phyloP scores from a whole-genome alignment of 2,888 invertebrate species.

The Leuctra nigra region DNA sequence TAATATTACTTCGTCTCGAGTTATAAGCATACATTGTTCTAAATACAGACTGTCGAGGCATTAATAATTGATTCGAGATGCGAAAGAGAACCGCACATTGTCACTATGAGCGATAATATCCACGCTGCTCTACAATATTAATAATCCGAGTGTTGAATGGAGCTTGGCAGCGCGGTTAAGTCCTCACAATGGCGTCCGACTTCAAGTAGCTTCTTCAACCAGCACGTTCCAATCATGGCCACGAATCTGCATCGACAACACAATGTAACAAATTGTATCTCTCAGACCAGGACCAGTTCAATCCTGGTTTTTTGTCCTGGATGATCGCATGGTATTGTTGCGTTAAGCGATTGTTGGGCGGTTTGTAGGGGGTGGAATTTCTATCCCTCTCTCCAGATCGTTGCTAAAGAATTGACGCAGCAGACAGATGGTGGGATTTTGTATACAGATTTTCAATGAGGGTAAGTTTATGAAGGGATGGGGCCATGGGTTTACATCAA shows the following conservation, averaged over 20 bases:
- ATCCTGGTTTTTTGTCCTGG: not conserved
- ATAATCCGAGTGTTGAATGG: too few relatives aligned
- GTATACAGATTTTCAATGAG: constrained; percentile 18
- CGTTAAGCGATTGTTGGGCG: constrained; percentile 19
- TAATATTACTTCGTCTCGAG: too few relatives aligned
- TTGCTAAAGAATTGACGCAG: constrained; percentile 5
- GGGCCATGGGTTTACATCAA: constrained; percentile 14
- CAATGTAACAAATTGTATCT: constrained; percentile 22
- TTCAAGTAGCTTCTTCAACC: too few relatives aligned
- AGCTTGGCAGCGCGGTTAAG: too few relatives aligned
- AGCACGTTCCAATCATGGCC: constrained; percentile 22
- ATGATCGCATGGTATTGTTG: constrained; percentile 13
- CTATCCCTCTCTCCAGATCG: not conserved
- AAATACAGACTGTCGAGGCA: too few relatives aligned
- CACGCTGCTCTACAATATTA: too few relatives aligned
- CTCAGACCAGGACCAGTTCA: not conserved
- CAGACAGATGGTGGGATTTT: constrained; percentile 17
- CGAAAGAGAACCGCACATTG: too few relatives aligned
- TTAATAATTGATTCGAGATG: too few relatives aligned
- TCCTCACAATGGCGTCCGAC: too few relatives aligned
- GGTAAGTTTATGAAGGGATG: constrained; percentile 12
- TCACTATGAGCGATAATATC: too few relatives aligned
- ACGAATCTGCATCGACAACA: constrained; percentile 22
- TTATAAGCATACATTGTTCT: too few relatives aligned
- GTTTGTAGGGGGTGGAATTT: constrained; percentile 17